Conservation (phyloP, 2,797 vertebrate species). For the Coreius guichenoti region DNA sequence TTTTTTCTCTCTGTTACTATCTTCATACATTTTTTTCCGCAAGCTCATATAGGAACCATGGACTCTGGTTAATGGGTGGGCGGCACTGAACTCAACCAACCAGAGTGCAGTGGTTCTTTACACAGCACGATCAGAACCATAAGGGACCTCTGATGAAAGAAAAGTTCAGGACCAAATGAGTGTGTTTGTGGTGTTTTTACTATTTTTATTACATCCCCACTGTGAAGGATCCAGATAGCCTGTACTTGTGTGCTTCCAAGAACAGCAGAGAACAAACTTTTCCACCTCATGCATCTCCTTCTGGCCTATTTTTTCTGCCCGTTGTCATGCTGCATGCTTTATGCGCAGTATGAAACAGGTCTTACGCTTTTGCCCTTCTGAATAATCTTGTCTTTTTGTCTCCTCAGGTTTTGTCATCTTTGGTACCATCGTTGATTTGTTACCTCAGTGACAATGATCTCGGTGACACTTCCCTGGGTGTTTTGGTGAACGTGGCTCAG, state of each 20-base stretch:
- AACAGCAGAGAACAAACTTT: background rate
- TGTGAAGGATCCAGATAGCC: constrained; percentile 7
- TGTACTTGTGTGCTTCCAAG: background rate
- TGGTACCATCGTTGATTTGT: constrained; percentile 81
- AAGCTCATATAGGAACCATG: constrained; percentile 23
- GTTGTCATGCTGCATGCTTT: background rate
- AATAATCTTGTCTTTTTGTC: constrained; percentile 19
- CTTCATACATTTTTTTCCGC: background rate
- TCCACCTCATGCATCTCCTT: background rate
- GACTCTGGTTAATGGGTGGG: constrained; percentile 42
- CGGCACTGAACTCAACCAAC: constrained; percentile 56
- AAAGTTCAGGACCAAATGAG: constrained; percentile 35
- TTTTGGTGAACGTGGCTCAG: constrained; percentile 85
- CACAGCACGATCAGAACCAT: constrained; percentile 42
- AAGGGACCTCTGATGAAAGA: constrained; percentile 43
- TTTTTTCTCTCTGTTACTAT: background rate
- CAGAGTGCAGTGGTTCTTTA: constrained; percentile 32
- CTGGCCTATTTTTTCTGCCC: background rate
- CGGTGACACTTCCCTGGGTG: constrained; percentile 81
- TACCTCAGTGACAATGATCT: constrained; percentile 81
- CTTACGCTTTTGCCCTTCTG: background rate
- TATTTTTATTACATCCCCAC: background rate
- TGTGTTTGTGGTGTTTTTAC: constrained; percentile 14
- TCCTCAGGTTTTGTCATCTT: constrained; percentile 83
- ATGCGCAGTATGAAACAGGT: background rate